Conservation (phyloP, 1,140 invertebrate species). For the Euwallacea similis region DNA sequence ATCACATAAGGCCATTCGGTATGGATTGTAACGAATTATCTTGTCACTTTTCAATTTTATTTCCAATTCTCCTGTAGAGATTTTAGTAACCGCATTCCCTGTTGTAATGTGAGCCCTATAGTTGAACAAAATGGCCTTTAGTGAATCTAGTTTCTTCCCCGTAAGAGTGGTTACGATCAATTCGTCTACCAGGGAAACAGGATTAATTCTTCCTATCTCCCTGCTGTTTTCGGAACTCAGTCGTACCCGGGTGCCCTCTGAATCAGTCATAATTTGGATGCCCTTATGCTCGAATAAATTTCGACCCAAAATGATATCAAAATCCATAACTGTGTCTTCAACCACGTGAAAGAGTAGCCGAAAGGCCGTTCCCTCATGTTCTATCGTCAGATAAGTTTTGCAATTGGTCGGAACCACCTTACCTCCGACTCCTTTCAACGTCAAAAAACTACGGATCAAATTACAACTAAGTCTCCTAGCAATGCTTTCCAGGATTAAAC, state of each 20-base stretch:
- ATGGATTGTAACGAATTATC: slow-evolving; percentile 23
- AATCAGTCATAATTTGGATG: slow-evolving; percentile 15
- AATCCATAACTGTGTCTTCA: slow-evolving; percentile 12
- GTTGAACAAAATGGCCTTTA: neutral
- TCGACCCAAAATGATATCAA: slow-evolving; percentile 11
- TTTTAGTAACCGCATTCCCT: slow-evolving; percentile 11
- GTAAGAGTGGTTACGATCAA: neutral
- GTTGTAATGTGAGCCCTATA: slow-evolving; percentile 9
- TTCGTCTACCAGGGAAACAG: neutral
- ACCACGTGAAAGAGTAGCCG: slow-evolving; percentile 3
- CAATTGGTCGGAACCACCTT: neutral
- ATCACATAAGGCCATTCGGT: slow-evolving; percentile 27
- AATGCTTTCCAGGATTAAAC: slow-evolving; percentile 8
- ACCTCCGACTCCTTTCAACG: slow-evolving; percentile 9
- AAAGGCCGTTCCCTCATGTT: slow-evolving; percentile 7
- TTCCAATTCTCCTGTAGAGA: slow-evolving; percentile 4
- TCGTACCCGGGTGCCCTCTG: neutral
- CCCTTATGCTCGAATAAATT: slow-evolving; percentile 13
- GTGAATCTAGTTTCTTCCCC: neutral
- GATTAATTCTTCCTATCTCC: neutral
- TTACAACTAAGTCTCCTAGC: slow-evolving; percentile 4
- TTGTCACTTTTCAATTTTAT: slow-evolving; percentile 23
- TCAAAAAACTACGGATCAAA: slow-evolving; percentile 11
- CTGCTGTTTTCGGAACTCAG: neutral
- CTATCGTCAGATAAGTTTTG: neutral